Base-by-base conservation (phyloP, 1,140 invertebrate species). In the Hyles euphorbiae region DNA sequence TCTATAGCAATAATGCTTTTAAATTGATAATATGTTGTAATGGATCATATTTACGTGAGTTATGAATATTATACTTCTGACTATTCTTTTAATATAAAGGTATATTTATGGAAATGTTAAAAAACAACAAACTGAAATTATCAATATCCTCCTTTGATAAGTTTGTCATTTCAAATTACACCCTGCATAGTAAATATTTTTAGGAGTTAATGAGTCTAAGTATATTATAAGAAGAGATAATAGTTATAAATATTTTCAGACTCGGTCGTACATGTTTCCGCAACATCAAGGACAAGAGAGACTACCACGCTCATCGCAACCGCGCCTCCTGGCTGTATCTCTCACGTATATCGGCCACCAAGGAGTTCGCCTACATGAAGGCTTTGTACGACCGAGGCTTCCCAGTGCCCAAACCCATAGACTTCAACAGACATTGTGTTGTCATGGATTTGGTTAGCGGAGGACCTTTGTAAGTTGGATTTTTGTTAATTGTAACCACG, bases 331-430 rank as follows among this genome's bases (percentile, higher is more conserved):
- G 99, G 98, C 88, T 99, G 0, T 99, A 99, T 87, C 89, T 99
- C n/a, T 98, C 98, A 0, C 90, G 98, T 55, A 94, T 99, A 64
- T 98, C 98, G 2, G 98, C 98, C 0, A 96, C 96, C 2, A 98
- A 98, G 85, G 99, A 99, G 90, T 99, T 97, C 92, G 96, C 98
- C 2, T 99, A 98, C 76, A 97, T 99, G 96, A 98, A 97, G 81
- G 97, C 97, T 0, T 88, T 99, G 34, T 91, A 97, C 74, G 94
- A 98, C 9, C 90, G 96, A 77, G 94, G 93, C 22, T 99, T 99
- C 85, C 97, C 98, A 6, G 97, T 99, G 1, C 98, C 99, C 0
- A 94, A 95, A 80, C 98, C 98, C 1, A 92, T 99, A 44, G 98
- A 99, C 86, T 96, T 94, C 60, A 99, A 98, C 83, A 91, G 99